Base-by-base conservation (phyloP, 2,888 invertebrate genomes). In the Erpobdella octoculata region DNA sequence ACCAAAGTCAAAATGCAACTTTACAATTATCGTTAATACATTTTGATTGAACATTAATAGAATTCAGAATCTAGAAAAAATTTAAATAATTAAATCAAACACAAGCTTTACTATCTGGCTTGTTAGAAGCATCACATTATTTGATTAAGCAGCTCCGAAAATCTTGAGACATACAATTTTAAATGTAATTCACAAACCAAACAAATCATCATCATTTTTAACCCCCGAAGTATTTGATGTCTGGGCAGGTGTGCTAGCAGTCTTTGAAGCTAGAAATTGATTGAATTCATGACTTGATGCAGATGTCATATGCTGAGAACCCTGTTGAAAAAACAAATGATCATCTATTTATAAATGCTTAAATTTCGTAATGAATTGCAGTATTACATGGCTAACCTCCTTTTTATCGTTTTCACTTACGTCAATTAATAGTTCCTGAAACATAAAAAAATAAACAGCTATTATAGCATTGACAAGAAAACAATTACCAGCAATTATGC, bases 241-340 rank as follows among this genome's bases (percentile, higher is more conserved):
- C 53, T 48, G 68, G 15, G 48, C 33, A 48, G 48, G 68, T 12
- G 48, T 35, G 28, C 2, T 28, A 21, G 53, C 21, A 4, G 71
- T 33, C 25, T 48, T 41, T 33, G 65, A 38, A 9, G 71, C 71
- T n/a, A 71, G 66, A 67, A 71, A 71, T 37, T 67, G 65, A 66
- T 71, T 66, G 33, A 71, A 71, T 41, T 71, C 71, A n/a, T 65
- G 64, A 38, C 71, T 71, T 9, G 71, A 65, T n/a, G 71, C 71
- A 4, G 71, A 67, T 36, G 33, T 31, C 53, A 64, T 61, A 18
- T 25, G 37, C 33, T 66, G 66, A 4, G 8, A 15, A n/a, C 18
- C 18, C 25, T 9, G 25, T 15, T 59, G 21, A 59, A 59, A 21
- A 9, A 59, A 18, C 18, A n/a, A 59, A n/a, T n/a, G n/a, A n/a